Conservation (phyloP, 1,140 invertebrate species). For the Drosophila eugracilis region DNA sequence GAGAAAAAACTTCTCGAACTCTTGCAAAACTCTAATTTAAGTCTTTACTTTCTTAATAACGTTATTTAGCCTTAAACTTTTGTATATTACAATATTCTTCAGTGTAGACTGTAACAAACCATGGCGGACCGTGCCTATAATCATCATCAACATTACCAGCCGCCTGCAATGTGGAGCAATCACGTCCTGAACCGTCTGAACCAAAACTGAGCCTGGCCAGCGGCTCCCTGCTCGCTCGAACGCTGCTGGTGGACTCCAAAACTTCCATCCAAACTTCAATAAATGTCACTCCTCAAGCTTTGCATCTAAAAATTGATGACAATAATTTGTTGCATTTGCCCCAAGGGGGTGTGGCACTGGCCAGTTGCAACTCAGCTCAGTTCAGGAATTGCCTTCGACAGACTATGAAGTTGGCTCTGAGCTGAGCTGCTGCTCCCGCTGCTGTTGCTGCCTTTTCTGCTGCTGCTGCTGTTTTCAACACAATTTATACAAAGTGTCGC, state of each 20-base stretch:
- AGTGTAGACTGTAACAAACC: slow-evolving; percentile 17
- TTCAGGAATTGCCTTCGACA: slow-evolving; percentile 68
- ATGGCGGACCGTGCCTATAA: slow-evolving; percentile 55
- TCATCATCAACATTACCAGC: slow-evolving; percentile 68
- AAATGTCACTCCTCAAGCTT: slow-evolving; percentile 81
- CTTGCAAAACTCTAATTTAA: too few relatives aligned
- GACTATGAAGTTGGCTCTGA: slow-evolving; percentile 54
- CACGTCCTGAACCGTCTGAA: slow-evolving; percentile 52
- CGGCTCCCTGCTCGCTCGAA: slow-evolving; percentile 40
- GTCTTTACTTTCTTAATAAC: too few relatives aligned
- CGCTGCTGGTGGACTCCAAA: slow-evolving; percentile 30
- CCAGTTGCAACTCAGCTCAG: slow-evolving; percentile 28
- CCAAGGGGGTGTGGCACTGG: slow-evolving; percentile 67
- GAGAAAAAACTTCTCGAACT: neutral
- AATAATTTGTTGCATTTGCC: slow-evolving; percentile 81
- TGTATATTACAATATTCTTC: neutral
- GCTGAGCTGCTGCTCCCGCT: slow-evolving; percentile 19
- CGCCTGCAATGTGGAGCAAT: slow-evolving; percentile 76
- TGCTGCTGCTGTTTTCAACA: slow-evolving; percentile 74
- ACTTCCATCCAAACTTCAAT: slow-evolving; percentile 78
- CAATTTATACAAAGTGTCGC: slow-evolving; percentile 83
- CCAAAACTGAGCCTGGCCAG: slow-evolving; percentile 36
- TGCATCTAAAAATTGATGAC: slow-evolving; percentile 83
- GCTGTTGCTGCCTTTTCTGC: neutral
- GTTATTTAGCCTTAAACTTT: too few relatives aligned